These are phyloP conservation scores for Nycticebus coucang DNA, from an alignment of 2,113 vertebrate genomes.

Conservation along the genomic window DNA sequence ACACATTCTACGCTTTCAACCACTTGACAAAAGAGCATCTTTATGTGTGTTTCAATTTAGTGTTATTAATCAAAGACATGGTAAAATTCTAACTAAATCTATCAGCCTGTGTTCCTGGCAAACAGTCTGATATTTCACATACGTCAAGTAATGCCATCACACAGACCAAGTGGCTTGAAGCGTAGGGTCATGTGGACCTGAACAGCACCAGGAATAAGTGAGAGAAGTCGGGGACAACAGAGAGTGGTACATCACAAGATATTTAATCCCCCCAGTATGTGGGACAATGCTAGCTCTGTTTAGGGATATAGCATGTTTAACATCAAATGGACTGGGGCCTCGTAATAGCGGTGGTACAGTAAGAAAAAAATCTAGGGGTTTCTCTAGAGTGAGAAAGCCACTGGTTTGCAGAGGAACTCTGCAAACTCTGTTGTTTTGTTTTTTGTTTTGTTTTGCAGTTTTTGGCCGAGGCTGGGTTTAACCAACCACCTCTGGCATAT, in stretches of 20 bases:
- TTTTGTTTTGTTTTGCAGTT: too few species aligned
- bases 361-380: neutral
- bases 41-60: neutral
- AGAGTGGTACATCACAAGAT: neutral
- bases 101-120: neutral
- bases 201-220: neutral
- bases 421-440: too few species aligned
- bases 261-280: neutral
- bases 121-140: neutral
- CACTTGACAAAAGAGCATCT: neutral
- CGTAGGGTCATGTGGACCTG: neutral
- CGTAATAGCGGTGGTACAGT: neutral
- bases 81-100: conserved; percentile 1
- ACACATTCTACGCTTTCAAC: conserved; percentile 1
- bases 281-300: neutral
- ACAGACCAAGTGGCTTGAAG: neutral
- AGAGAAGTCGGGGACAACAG: neutral
- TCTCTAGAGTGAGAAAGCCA: neutral
- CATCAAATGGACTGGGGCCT: neutral
- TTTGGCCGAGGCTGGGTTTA: too few species aligned
- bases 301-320: neutral
- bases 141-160: neutral
- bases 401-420: neutral
- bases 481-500: too few species aligned
- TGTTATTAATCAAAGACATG: neutral